These are phyloP conservation scores for Microctonus hyperodae DNA, from an alignment of 2,888 invertebrate genomes.

Conservation along the genomic window DNA sequence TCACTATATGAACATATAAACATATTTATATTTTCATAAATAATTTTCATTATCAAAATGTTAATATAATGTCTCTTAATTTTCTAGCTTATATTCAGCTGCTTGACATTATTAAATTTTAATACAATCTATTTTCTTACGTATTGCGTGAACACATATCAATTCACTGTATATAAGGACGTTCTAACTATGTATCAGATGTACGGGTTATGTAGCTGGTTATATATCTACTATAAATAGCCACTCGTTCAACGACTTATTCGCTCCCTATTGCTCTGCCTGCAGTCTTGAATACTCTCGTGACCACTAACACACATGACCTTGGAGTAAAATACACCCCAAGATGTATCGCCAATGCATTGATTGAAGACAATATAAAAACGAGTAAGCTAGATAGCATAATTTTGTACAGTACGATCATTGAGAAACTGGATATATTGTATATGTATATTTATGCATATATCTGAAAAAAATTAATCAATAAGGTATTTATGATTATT, in stretches of 20 bases:
- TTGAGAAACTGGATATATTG: too few species aligned
- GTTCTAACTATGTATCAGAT: not conserved
- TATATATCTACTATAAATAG: not conserved
- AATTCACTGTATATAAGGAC: conserved; percentile 19
- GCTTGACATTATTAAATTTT: too few species aligned
- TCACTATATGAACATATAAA: conserved; percentile 18
- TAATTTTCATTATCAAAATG: not conserved
- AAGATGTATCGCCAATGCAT: not conserved
- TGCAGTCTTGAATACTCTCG: not conserved
- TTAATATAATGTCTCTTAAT: not conserved
- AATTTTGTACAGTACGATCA: too few species aligned
- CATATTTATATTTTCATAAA: conserved; percentile 1
- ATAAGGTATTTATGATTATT: too few species aligned
- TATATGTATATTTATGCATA: too few species aligned
- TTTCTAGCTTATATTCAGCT: not conserved
- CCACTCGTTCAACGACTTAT: not conserved
- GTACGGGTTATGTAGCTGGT: not conserved
- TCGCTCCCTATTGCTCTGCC: not conserved
- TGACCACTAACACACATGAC: not conserved
- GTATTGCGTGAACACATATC: too few species aligned
- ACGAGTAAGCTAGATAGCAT: not conserved
- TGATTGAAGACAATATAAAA: not conserved
- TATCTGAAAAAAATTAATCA: too few species aligned
- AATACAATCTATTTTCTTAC: too few species aligned
- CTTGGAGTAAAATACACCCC: not conserved